Evolutionary conservation across 2,797 vertebrate genomes (phyloP), one percentile per base, ranked within the genome.

Genomic region (Pteropus rufus): DNA sequence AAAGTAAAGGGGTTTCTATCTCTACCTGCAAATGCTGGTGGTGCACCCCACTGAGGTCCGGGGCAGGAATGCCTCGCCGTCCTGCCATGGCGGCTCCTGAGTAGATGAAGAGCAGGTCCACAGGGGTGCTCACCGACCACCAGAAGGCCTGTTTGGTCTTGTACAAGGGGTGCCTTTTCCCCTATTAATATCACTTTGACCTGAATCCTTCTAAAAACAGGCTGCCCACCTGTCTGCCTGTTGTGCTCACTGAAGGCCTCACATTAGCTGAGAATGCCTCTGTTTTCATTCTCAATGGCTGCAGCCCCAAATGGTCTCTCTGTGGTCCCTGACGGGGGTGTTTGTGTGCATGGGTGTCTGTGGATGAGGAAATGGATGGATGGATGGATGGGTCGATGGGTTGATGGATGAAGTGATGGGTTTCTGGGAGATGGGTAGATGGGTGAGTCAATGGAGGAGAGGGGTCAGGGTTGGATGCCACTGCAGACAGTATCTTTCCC

Each of bases 11-110:
- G 41, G 29, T 70, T 56, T 76, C 72, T 11, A 21, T 52, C 39
- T 64, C n/a, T 58, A 15, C 21, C 26, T 24, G n/a, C n/a, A 24
- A 9, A 31, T 24, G 10, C 23, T 24, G 80, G 24, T 1, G 36
- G 31, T 11, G 10, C 31, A 2, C 19, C 8, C 16, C 23, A 0
- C 18, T 24, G 8, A 0, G 2, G 34, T 10, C 60, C 10, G 0
- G 60, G 49, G 41, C 5, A 1, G 44, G 39, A 21, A 2, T 0
- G 3, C 36, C n/a, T 34, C 31, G 4, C 23, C 26, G 1, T 39
- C 7, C 4, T 7, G 7, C 31, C 3, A 18, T 34, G 23, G 16
- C n/a, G 10, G 29, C 44, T 58, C 82, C 41, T 29, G 23, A 69
- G 2, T 36, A 18, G n/a, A 0, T 4, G 29, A 21, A 39, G 39